Evolutionary conservation across 1,140 invertebrate genomes (phyloP).

Genomic region (Dendroctonus valens): DNA sequence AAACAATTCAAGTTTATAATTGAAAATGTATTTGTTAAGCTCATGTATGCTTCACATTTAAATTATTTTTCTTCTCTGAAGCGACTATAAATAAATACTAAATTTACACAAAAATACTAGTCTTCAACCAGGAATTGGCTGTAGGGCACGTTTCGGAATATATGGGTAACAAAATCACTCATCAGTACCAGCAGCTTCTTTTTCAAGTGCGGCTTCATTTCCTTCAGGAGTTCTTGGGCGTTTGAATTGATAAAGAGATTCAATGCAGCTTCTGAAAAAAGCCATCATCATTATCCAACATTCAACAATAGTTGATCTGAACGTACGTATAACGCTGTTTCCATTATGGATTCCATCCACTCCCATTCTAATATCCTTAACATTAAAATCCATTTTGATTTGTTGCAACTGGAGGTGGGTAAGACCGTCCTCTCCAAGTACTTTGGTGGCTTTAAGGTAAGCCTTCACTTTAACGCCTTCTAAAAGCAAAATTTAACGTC

Average conservation of each 20-base stretch:
- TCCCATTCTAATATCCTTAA: slow-evolving; percentile 76
- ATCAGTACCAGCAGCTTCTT: slow-evolving; percentile 72
- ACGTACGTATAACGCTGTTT: slow-evolving; percentile 75
- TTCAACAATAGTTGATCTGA: slow-evolving; percentile 8
- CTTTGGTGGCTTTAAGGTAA: slow-evolving; percentile 66
- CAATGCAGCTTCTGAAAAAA: slow-evolving; percentile 69
- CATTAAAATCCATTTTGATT: slow-evolving; percentile 78
- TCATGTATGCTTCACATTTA: background rate
- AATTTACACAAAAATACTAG: background rate
- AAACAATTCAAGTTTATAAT: background rate
- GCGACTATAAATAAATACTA: slow-evolving; percentile 3
- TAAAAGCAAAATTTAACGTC: slow-evolving; percentile 47
- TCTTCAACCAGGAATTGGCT: slow-evolving; percentile 57
- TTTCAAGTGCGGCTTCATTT: slow-evolving; percentile 82
- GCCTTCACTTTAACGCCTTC: slow-evolving; percentile 80
- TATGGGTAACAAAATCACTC: slow-evolving; percentile 69
- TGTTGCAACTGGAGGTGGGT: slow-evolving; percentile 68
- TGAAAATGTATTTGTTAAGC: background rate
- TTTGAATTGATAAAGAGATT: slow-evolving; percentile 86
- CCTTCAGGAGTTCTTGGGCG: slow-evolving; percentile 74
- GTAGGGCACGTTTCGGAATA: slow-evolving; percentile 74
- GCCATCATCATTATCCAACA: background rate
- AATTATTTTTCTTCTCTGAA: background rate
- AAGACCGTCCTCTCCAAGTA: slow-evolving; percentile 59
- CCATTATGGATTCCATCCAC: slow-evolving; percentile 77